phyloP scores from a whole-genome alignment of 2,797 vertebrate species.

The Neoniphon sammara region DNA sequence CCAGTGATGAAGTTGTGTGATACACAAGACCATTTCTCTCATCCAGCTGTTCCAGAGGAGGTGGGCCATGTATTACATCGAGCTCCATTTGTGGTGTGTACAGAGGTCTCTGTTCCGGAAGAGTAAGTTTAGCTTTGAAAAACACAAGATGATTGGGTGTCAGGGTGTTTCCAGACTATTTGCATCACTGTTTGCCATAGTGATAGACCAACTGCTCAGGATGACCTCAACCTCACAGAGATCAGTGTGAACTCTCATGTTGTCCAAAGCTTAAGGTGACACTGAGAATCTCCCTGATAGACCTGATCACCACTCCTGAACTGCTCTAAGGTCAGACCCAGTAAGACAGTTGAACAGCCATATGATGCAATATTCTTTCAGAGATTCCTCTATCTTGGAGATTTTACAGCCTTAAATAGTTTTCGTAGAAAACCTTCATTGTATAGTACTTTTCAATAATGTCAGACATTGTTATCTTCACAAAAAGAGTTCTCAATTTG shows the following conservation, averaged over 20 bases:
- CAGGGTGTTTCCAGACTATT: neutral
- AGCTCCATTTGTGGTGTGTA: neutral
- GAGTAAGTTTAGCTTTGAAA: neutral
- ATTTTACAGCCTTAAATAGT: neutral
- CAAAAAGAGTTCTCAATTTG: constrained; percentile 7
- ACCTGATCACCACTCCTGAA: neutral
- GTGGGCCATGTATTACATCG: neutral
- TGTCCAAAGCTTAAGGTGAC: neutral
- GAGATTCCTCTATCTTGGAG: neutral
- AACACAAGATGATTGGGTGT: neutral
- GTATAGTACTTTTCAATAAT: neutral
- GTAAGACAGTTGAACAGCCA: neutral
- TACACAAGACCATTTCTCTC: neutral
- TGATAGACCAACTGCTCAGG: neutral
- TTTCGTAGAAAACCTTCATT: neutral
- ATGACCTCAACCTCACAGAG: neutral
- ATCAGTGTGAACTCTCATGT: neutral
- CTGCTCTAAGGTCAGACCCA: neutral
- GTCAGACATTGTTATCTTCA: neutral
- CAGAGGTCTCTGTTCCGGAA: neutral
- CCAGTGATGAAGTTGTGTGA: neutral
- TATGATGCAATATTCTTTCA: neutral
- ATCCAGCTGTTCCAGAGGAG: neutral
- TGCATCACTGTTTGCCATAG: neutral
- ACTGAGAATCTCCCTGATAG: neutral